Conservation (phyloP, 2,888 invertebrate species). For the Drosophila meridionalis region DNA sequence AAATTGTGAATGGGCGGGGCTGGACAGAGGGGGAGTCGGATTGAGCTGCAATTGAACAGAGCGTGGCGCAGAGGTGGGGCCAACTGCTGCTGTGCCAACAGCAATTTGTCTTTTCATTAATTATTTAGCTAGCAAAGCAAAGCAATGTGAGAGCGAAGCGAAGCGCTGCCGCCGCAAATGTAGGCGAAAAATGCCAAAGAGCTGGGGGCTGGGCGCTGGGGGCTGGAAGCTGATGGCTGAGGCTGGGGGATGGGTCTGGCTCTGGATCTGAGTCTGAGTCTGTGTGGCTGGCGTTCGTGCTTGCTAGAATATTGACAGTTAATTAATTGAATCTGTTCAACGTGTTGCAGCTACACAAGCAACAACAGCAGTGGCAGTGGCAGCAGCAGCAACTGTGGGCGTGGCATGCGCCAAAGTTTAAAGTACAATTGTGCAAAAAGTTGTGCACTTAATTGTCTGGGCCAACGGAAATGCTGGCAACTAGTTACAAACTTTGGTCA, state of each 20-base stretch:
- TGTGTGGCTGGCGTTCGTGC: conserved; percentile 46
- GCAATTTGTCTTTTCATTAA: conserved; percentile 79
- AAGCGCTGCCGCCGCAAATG: conserved; percentile 27
- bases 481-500: conserved; percentile 59
- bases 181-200: conserved; percentile 22
- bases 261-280: background rate
- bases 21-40: background rate
- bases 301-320: conserved; percentile 66
- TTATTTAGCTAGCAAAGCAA: conserved; percentile 65
- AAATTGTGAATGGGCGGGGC: conserved; percentile 1
- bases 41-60: conserved; percentile 25
- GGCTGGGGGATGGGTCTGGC: background rate
- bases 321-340: conserved; percentile 74
- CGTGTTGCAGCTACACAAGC: conserved; percentile 56
- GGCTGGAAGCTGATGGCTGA: background rate
- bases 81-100: conserved; percentile 44
- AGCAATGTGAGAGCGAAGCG: conserved; percentile 25
- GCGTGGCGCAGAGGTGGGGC: background rate
- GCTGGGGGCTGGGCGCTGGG: background rate
- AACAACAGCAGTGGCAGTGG: conserved; percentile 17
- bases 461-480: conserved; percentile 52
- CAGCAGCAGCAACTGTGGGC: conserved; percentile 15
- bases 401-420: conserved; percentile 47
- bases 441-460: conserved; percentile 57
- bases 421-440: conserved; percentile 60